Conservation (phyloP, 2,888 invertebrate species). For the Heteropelma amictum region DNA sequence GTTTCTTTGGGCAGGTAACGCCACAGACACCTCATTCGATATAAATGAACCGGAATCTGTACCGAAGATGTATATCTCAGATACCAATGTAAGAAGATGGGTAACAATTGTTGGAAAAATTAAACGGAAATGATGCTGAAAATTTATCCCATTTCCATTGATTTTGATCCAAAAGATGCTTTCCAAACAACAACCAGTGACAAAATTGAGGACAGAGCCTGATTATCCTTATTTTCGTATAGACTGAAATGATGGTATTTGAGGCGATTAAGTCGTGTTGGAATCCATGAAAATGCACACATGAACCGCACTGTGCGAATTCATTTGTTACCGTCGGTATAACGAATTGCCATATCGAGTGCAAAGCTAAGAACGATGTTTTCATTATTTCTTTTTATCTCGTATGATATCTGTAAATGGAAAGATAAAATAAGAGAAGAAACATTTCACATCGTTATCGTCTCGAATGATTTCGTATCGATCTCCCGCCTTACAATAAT, state of each 20-base stretch:
- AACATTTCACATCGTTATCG: conserved; percentile 38
- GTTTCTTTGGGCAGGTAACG: conserved; percentile 26
- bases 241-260: not conserved
- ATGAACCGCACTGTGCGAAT: not conserved
- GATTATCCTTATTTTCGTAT: too few relatives aligned
- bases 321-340: conserved; percentile 26
- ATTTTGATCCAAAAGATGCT: too few relatives aligned
- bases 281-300: conserved; percentile 3
- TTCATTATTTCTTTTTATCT: conserved; percentile 1
- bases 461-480: conserved; percentile 30
- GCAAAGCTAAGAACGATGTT: not conserved
- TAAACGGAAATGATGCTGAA: too few relatives aligned
- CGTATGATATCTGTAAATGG: conserved; percentile 1
- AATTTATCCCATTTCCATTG: too few relatives aligned
- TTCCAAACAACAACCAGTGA: too few relatives aligned
- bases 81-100: too few relatives aligned
- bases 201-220: too few relatives aligned
- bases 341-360: conserved; percentile 22
- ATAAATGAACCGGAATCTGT: conserved; percentile 8
- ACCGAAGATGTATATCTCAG: too few relatives aligned
- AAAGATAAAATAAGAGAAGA: conserved; percentile 14
- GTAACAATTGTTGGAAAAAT: too few relatives aligned
- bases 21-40: conserved; percentile 14
- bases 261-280: not conserved
- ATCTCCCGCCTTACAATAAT: conserved; percentile 5